phyloP scores from a whole-genome alignment of 2,113 vertebrate species.

The Mungos mungo region DNA sequence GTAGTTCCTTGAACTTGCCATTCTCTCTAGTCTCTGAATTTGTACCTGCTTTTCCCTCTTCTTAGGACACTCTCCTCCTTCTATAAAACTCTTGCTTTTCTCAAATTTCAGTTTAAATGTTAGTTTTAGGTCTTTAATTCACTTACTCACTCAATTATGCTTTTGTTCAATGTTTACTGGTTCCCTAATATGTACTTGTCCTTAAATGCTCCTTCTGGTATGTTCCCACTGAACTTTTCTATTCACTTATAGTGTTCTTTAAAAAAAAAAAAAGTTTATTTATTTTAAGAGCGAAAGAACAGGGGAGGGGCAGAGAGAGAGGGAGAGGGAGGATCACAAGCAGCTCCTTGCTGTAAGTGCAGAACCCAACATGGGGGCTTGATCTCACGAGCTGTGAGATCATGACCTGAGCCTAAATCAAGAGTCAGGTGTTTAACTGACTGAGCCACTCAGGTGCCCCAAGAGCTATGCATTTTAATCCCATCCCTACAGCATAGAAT shows the following conservation, averaged over 20 bases:
- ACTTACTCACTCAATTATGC: background rate
- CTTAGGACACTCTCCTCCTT: background rate
- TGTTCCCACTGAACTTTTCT: background rate
- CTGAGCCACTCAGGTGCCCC: too few species aligned
- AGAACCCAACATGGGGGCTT: too few species aligned
- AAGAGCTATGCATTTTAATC: background rate
- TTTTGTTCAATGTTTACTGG: constrained; percentile 20
- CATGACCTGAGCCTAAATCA: too few species aligned
- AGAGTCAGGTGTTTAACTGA: too few species aligned
- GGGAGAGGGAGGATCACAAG: too few species aligned
- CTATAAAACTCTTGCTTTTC: background rate
- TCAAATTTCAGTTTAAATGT: background rate
- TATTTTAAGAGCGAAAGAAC: background rate
- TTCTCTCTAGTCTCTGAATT: background rate
- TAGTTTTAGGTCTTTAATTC: background rate
- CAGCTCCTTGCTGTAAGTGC: too few species aligned
- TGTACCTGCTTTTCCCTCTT: background rate
- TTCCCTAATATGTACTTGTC: background rate
- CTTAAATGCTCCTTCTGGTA: background rate
- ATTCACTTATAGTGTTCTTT: background rate
- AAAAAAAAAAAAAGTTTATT: background rate
- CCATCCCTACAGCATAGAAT: background rate
- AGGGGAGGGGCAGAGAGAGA: too few species aligned
- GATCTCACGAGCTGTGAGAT: too few species aligned
- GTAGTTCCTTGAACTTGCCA: background rate